Conservation (phyloP, 2,888 invertebrate species). For the Latrodectus hesperus region DNA sequence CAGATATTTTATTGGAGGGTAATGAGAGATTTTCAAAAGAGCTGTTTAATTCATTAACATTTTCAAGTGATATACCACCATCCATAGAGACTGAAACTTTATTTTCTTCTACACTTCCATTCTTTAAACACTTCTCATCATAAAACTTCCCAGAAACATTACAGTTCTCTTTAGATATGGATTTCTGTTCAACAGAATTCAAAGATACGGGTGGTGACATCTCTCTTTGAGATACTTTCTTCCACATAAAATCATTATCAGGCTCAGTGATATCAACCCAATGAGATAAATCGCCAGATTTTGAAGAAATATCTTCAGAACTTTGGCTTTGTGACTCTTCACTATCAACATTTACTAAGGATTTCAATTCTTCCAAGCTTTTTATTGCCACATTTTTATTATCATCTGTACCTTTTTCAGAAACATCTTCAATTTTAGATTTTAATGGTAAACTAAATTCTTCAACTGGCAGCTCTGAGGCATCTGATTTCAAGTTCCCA, state of each 20-base stretch:
- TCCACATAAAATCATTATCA: constrained; percentile 60
- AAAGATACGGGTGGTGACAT: background rate
- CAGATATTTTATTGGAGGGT: too few species aligned
- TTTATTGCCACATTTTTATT: background rate
- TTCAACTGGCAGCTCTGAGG: background rate
- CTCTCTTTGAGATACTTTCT: background rate
- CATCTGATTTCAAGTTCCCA: background rate
- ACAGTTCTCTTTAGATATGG: background rate
- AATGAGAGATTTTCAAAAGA: too few species aligned
- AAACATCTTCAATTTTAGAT: background rate
- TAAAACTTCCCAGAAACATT: background rate
- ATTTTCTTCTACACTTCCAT: background rate
- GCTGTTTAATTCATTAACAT: background rate
- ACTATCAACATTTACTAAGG: constrained; percentile 34
- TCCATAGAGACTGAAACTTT: background rate
- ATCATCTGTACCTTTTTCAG: background rate
- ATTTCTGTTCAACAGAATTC: background rate
- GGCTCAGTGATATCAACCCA: constrained; percentile 60
- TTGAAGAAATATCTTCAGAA: background rate
- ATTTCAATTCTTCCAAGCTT: constrained; percentile 47
- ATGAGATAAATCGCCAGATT: constrained; percentile 41
- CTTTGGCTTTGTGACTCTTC: constrained; percentile 57
- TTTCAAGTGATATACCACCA: background rate
- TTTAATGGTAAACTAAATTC: background rate
- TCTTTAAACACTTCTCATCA: background rate